Conservation (phyloP, 2,888 invertebrate species). For the Leptopilina drosophilae region DNA sequence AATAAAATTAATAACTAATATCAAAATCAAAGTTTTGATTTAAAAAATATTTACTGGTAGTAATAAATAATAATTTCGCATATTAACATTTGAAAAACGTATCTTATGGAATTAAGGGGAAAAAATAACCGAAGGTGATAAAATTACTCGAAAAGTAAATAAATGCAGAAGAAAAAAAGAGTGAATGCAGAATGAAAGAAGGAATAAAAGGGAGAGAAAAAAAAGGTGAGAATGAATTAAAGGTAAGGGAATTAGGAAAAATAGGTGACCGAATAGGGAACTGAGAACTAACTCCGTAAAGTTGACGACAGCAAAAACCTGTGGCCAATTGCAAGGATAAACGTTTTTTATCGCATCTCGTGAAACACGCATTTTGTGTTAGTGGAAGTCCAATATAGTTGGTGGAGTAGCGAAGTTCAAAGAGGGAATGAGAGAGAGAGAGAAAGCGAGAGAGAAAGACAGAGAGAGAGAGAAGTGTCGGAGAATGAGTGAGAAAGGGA, state of each 20-base stretch:
- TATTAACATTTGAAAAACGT: no score
- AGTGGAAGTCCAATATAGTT: conserved; percentile 29
- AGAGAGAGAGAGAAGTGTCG: not conserved
- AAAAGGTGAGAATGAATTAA: not conserved
- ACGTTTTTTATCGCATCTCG: conserved; percentile 25
- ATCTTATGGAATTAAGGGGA: no score
- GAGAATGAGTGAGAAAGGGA: not conserved
- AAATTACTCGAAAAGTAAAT: no score
- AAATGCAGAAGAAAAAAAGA: not conserved
- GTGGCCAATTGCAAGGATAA: conserved; percentile 35
- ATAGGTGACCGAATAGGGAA: conserved; percentile 18
- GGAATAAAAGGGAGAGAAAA: not conserved
- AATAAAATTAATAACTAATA: no score
- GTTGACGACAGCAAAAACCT: conserved; percentile 17
- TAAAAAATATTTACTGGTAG: no score
- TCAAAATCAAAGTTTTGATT: no score
- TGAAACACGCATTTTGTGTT: conserved; percentile 26
- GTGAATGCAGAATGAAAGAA: not conserved
- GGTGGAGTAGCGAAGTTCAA: conserved; percentile 30
- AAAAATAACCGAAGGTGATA: no score
- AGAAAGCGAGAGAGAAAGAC: not conserved
- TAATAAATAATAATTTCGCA: no score
- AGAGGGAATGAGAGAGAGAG: not conserved
- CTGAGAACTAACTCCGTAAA: conserved; percentile 13
- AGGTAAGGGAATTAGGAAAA: not conserved